Evolutionary conservation across 1,140 invertebrate genomes (phyloP).

Genomic region (Lucilia sericata): DNA sequence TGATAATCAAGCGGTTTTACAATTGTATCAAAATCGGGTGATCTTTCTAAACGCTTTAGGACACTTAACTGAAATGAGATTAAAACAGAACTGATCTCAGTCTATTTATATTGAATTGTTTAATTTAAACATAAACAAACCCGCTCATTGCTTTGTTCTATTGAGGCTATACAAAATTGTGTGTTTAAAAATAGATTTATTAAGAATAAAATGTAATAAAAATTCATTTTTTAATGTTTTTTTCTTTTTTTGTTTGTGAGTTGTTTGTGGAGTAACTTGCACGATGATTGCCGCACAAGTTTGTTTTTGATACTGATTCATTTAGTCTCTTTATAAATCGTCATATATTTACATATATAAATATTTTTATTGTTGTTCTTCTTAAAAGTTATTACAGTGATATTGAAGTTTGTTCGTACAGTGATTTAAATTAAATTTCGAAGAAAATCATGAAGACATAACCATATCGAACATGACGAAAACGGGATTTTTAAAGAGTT

Average conservation of each 20-base stretch:
- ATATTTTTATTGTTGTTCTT: background rate
- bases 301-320: background rate
- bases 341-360: background rate
- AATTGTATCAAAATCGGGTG: background rate
- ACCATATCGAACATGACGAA: too few relatives aligned
- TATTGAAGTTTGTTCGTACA: background rate
- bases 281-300: background rate
- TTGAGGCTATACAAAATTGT: background rate
- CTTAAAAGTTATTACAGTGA: background rate
- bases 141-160: background rate
- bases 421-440: too few relatives aligned
- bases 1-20: background rate
- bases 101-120: background rate
- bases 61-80: background rate
- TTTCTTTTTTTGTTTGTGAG: background rate
- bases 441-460: too few relatives aligned
- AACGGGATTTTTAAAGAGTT: too few relatives aligned
- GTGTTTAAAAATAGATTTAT: constrained; percentile 1
- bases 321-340: background rate
- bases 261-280: background rate
- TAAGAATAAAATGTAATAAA: constrained; percentile 14
- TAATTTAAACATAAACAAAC: background rate
- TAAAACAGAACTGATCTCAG: background rate
- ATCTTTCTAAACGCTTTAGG: constrained; percentile 32
- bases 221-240: background rate